Percentiles rank a stretch among this genome's conserved stretches.
Conservation (phyloP, 2,888 invertebrate genomes). For the Mythimna pallens region DNA sequence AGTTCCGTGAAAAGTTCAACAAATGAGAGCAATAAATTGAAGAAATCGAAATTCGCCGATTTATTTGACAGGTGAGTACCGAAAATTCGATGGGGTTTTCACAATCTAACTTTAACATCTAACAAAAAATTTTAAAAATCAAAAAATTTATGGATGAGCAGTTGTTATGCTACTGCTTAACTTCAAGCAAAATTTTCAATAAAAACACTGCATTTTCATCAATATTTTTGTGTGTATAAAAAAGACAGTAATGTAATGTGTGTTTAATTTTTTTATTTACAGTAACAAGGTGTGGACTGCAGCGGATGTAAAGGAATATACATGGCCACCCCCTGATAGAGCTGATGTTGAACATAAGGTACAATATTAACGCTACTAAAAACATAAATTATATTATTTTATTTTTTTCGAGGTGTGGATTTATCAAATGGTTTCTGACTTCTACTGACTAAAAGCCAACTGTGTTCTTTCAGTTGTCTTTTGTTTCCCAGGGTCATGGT, state of each 20-base stretch:
- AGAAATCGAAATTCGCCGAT: slow-evolving; percentile 87
- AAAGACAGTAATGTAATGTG: slow-evolving; percentile 6
- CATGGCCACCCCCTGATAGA: slow-evolving; percentile 94
- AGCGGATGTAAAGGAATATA: slow-evolving; percentile 97
- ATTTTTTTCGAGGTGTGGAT: no score
- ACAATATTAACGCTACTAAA: slow-evolving; percentile 9
- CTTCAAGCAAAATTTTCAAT: no score
- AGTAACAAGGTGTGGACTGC: slow-evolving; percentile 93
- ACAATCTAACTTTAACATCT: no score
- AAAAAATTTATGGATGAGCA: no score
- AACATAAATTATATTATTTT: no score
- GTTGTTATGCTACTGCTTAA: no score
- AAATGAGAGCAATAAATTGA: slow-evolving; percentile 91
- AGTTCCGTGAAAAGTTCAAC: slow-evolving; percentile 95
- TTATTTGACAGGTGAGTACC: slow-evolving; percentile 85
- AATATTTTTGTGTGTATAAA: background rate
- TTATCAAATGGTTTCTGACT: no score
- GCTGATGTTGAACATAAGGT: slow-evolving; percentile 82
- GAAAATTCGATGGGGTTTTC: background rate
- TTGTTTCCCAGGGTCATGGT: no score
- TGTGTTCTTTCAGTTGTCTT: no score
- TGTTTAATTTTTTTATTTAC: slow-evolving; percentile 64
- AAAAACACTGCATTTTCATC: no score
- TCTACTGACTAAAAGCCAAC: no score
- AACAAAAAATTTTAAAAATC: no score